Evolutionary conservation across 1,140 invertebrate species (phyloP), one percentile per base, ranked within the genome.

Genomic region (Temnothorax longispinosus): DNA sequence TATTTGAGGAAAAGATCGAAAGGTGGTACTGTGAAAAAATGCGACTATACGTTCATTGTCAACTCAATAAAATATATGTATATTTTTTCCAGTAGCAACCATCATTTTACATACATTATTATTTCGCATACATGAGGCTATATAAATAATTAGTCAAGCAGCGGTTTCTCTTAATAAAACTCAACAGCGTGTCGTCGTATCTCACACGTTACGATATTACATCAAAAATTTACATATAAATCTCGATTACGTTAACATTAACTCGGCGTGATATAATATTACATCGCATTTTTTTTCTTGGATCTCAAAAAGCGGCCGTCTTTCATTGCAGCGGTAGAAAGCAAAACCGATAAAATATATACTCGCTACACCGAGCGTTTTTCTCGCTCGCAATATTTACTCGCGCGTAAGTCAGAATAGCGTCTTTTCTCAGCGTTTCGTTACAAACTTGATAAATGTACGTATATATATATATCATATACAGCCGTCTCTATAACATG

Each of bases 51-150:
- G 80, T 84, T 41, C 86, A 87, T 91, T 86, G 67, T 67, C 56
- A 84, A 90, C 76, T 87, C 80, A 90, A 93, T 92, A 91, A 93
- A 92, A 85, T 91, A 90, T 91, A 89, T 86, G 77, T 89, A 90
- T 92, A 88, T 92, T 91, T 90, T 88, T 72, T 88, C 50, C 74
- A 89, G 21, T 87, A 58, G 27, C 86, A 60, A 76, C 65, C 50
- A 41, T 85, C 58, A 62, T 72, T 65, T 77, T 89, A 84, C 77
- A 58, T 77, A 84, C 84, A 44, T 56, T 87, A 76, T 54, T 47
- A 74, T 62, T 82, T 88, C 54, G 44, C 41, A 58, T 44, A 62
- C 72, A 87, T 15, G 67, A 75, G 56, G 15, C 65, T 81, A 62
- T 44, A 81, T 74, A 84, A 81, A 74, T 81, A 88, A 69, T 87